Evolutionary conservation across 2,888 invertebrate genomes (phyloP), one percentile per base, ranked within the genome.

Genomic region (Diarsia rubi): DNA sequence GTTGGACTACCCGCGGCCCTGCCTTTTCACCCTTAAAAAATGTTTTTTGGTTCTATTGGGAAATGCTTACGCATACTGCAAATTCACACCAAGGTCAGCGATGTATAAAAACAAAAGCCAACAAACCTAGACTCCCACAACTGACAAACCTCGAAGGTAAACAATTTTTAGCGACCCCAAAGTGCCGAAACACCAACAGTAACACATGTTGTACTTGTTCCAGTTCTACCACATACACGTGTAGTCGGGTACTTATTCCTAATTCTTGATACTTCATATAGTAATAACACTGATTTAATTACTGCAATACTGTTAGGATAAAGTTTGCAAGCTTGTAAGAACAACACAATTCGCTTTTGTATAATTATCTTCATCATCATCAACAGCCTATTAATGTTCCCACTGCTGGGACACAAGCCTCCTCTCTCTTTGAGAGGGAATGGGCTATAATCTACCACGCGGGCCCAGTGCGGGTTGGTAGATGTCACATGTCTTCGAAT

Each of bases 241-340:
- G 57, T 82, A 24, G 21, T 27, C 52, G 62, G 62, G 57, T 82
- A 24, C 24, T 27, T 64, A 24, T 64, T 59, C 9, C 37, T 63
- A 52, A 74, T 24, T 37, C 42, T 75, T 45, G 24, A 49, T 44
- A 60, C 21, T 21, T 47, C 24, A 49, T 16, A 63, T 45, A 16
- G 63, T 63, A 65, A 63, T 68, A 78, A 67, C 54, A 59, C 31
- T 27, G 21, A 67, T 47, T 82, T 67, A 59, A 68, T 59, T 42
- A 78, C 66, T 49, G 52, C 69, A 77, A 57, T 57, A 45, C 14
- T 65, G 57, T 77, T 66, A 68, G 37, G 11, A 59, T n/a, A 59
- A 78, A 82, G 52, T 78, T 78, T 59, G 67, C 31, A 57, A 62
- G 45, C 49, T 57, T 52, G 52, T 63, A 63, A 19, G 52, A 67